A percentile compares a stretch with the other conserved stretches of the same genome.
These are phyloP conservation scores for Rhabdornis inornatus DNA, from an alignment of 2,113 vertebrate genomes.

Conservation along the genomic window DNA sequence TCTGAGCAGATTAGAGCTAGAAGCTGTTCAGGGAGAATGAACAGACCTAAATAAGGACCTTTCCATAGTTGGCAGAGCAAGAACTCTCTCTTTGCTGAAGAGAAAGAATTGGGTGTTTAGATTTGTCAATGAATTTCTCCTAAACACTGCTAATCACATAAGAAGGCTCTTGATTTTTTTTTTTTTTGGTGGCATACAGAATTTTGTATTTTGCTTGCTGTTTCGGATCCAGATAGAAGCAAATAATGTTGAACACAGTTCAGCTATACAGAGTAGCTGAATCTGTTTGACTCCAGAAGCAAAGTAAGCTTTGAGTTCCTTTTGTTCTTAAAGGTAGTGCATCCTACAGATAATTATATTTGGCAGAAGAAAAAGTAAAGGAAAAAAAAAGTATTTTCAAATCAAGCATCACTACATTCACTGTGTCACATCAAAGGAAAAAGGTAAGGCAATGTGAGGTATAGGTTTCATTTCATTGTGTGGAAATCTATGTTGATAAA, in stretches of 20 bases:
- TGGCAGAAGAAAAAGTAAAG: neutral
- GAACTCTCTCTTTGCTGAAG: neutral
- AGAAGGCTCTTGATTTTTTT: neutral
- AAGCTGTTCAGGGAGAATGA: neutral
- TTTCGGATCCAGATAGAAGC: neutral
- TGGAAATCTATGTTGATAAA: neutral
- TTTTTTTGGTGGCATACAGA: neutral
- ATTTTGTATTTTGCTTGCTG: neutral
- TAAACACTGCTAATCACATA: neutral
- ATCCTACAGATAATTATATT: neutral
- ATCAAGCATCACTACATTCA: neutral
- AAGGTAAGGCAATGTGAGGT: neutral
- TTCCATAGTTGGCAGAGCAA: neutral
- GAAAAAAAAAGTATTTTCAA: neutral
- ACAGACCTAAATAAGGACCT: neutral
- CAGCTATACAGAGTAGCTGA: neutral
- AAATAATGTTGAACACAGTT: neutral
- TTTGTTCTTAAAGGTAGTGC: neutral
- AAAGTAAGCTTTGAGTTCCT: neutral
- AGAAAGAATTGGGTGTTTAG: neutral
- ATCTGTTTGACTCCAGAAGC: neutral
- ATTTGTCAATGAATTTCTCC: neutral
- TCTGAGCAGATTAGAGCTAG: neutral
- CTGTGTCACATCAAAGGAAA: neutral
- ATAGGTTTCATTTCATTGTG: neutral